Conservation (phyloP, 1,140 invertebrate genomes). For the Dolichoris vasculosae region DNA sequence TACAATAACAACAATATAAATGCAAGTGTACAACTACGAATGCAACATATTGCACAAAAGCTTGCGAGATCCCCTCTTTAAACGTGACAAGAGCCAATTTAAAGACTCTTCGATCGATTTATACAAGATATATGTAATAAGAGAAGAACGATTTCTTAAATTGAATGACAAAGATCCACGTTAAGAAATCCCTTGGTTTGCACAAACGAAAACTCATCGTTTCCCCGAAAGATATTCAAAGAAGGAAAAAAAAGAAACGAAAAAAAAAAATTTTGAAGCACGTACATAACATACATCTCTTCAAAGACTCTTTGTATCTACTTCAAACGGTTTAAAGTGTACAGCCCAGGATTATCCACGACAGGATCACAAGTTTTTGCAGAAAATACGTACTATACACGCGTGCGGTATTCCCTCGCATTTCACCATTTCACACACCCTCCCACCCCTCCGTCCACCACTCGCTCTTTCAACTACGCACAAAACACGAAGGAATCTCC, state of each 20-base stretch:
- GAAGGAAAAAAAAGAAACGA: no score
- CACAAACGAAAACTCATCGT: background rate
- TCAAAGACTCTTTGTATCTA: background rate
- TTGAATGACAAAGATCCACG: constrained; percentile 36
- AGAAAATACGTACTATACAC: background rate
- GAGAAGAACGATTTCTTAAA: constrained; percentile 31
- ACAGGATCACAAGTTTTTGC: constrained; percentile 2
- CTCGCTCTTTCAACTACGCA: background rate
- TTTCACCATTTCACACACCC: background rate
- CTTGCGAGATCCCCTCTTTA: background rate
- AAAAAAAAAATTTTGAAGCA: constrained; percentile 5
- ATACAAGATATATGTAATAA: background rate
- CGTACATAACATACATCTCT: background rate
- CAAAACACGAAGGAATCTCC: background rate
- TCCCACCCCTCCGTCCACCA: background rate
- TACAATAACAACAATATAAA: background rate
- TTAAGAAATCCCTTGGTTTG: background rate
- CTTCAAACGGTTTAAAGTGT: constrained; percentile 26
- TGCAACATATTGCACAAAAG: background rate
- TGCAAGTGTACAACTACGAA: background rate
- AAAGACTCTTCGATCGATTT: background rate
- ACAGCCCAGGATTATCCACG: constrained; percentile 21
- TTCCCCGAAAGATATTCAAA: constrained; percentile 1
- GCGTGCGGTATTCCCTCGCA: background rate
- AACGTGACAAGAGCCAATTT: constrained; percentile 27